Evolutionary conservation across 2,797 vertebrate genomes (phyloP).

Genomic region (Lophotriccus pileatus): DNA sequence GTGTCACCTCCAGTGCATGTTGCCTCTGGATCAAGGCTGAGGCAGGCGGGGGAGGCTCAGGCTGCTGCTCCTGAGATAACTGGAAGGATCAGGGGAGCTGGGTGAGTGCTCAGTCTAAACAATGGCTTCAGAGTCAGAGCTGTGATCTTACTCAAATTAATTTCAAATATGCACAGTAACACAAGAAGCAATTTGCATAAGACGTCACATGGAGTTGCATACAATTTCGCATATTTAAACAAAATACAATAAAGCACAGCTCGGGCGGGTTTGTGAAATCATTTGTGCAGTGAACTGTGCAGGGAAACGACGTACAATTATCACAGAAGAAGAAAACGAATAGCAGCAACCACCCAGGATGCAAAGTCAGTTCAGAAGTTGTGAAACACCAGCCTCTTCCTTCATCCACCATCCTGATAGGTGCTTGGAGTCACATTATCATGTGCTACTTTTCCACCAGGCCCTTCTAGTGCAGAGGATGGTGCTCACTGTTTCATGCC

Average conservation of each 20-base stretch:
- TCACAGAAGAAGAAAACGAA: conserved; percentile 33
- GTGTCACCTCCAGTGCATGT: not conserved
- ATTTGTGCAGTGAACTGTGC: conserved; percentile 16
- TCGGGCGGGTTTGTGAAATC: not conserved
- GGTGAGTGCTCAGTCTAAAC: conserved; percentile 24
- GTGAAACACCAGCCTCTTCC: not conserved
- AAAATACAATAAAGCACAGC: conserved; percentile 44
- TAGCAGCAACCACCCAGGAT: conserved; percentile 10
- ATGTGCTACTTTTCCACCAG: not conserved
- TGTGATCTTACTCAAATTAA: conserved; percentile 43
- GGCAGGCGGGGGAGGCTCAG: not conserved
- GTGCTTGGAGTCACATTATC: not conserved
- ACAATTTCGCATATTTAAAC: conserved; percentile 30
- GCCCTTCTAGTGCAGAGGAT: not conserved
- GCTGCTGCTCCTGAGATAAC: conserved; percentile 53
- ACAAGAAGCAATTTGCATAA: conserved; percentile 56
- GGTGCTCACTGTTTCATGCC: not conserved
- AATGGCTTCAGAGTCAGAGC: conserved; percentile 38
- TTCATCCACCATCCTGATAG: not conserved
- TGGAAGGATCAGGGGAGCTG: conserved; percentile 17
- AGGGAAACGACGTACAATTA: not conserved
- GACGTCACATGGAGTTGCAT: conserved; percentile 48
- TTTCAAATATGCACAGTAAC: conserved; percentile 49
- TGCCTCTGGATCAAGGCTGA: conserved; percentile 9
- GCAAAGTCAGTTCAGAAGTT: conserved; percentile 7